phyloP scores from a whole-genome alignment of 2,888 invertebrate species.

The Drosophila multiciliata region DNA sequence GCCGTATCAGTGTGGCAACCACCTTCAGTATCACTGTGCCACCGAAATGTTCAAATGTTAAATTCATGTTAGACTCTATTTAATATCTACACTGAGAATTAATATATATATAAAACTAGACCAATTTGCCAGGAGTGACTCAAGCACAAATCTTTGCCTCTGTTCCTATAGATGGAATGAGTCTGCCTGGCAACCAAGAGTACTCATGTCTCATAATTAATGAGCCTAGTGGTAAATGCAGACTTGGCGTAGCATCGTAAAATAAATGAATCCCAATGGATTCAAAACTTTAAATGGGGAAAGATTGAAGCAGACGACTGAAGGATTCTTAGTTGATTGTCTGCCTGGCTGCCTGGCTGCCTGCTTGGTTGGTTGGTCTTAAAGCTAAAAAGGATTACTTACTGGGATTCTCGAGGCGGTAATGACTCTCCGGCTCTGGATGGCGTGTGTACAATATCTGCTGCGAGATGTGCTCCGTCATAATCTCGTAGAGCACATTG shows the following conservation, averaged over 20 bases:
- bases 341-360: neutral
- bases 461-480: conserved; percentile 98
- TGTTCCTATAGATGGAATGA: neutral
- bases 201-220: conserved; percentile 1
- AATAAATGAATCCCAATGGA: conserved; percentile 4
- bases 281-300: neutral
- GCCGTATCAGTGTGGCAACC: conserved; percentile 97
- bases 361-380: neutral
- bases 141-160: neutral
- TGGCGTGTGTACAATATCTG: conserved; percentile 97
- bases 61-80: neutral
- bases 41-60: neutral
- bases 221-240: neutral
- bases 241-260: conserved; percentile 2
- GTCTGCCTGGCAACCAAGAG: neutral
- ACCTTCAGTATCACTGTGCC: conserved; percentile 97
- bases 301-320: neutral
- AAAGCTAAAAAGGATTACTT: conserved; percentile 83
- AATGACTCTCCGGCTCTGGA: conserved; percentile 97
- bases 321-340: neutral
- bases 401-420: conserved; percentile 98
- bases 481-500: conserved; percentile 99
- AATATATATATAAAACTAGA: neutral
- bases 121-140: neutral
- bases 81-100: neutral